Evolutionary conservation across 2,888 invertebrate genomes (phyloP), one percentile per base, ranked within the genome.

Genomic region (Pseudococcus viburni): DNA sequence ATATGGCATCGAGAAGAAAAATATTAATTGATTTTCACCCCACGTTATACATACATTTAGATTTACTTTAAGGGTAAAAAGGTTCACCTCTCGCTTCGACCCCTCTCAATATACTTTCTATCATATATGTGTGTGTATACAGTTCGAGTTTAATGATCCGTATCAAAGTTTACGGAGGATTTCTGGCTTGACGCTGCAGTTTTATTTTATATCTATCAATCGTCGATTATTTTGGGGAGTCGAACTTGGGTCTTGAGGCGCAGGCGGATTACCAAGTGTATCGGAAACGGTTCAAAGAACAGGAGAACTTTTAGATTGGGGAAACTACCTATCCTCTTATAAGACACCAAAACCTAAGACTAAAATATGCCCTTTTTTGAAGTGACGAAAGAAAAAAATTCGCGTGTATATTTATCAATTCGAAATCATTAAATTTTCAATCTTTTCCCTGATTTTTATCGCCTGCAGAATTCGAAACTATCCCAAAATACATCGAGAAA

Each of bases 201-300:
- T 77, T 77, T 39, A 77, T 77, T 77, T 77, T 64, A 64, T 64
- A 64, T 22, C 64, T 64, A 77, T 77, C 77, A 77, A 77, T 73
- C 59, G 22, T 64, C 64, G 64, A 64, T 64, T 64, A 64, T 64
- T 73, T 39, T 73, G 33, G 73, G 17, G 73, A 73, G 33, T 73
- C 17, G 42, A 33, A 3, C 26, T 42, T 42, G 26, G 26, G 1
- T 33, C 26, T 33, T 33, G 26, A 33, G 26, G 42, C 42, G 6
- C 8, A 42, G 42, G 42, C 9, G 73, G 26, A 64, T 22, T 64
- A n/a, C 8, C 5, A 73, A 73, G 73, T 73, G 77, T n/a, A 77
- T 42, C 17, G 80, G 33, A 83, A 83, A 83, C 33, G 80, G 80
- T 46, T 42, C 19, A 19, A 83, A 26, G 80, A 46, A 17, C 19